phyloP scores from a whole-genome alignment of 2,113 vertebrate species.

The Morone chrysops region DNA sequence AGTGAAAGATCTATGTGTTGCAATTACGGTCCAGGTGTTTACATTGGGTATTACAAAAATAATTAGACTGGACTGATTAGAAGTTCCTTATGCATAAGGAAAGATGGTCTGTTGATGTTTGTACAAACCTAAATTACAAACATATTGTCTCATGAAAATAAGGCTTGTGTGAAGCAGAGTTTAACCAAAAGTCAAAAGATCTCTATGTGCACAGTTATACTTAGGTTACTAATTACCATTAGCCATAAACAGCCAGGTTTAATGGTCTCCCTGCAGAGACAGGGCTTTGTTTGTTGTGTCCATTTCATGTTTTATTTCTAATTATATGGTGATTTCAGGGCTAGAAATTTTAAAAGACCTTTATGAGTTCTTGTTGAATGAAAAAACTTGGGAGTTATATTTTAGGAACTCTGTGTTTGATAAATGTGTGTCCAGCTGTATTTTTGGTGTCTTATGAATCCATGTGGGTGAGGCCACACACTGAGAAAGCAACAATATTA shows the following conservation, averaged over 20 bases:
- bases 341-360: neutral
- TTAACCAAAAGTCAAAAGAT: conserved; percentile 60
- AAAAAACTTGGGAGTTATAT: neutral
- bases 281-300: conserved; percentile 49
- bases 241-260: conserved; percentile 54
- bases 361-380: conserved; percentile 15
- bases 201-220: conserved; percentile 29
- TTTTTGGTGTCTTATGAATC: neutral
- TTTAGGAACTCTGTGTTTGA: neutral
- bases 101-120: conserved; percentile 73
- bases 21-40: conserved; percentile 68
- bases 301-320: conserved; percentile 27
- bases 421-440: too few relatives aligned
- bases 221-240: conserved; percentile 56
- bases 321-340: conserved; percentile 43
- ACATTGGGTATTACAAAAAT: conserved; percentile 68
- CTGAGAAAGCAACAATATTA: neutral
- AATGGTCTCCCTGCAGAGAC: conserved; percentile 55
- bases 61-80: conserved; percentile 80
- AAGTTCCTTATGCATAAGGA: conserved; percentile 50
- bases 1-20: conserved; percentile 65
- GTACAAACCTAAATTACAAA: conserved; percentile 59
- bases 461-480: neutral
- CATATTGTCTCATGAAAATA: conserved; percentile 55
- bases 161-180: conserved; percentile 36